Evolutionary conservation across 2,888 invertebrate genomes (phyloP).

Genomic region (Petrolisthes cinctipes): DNA sequence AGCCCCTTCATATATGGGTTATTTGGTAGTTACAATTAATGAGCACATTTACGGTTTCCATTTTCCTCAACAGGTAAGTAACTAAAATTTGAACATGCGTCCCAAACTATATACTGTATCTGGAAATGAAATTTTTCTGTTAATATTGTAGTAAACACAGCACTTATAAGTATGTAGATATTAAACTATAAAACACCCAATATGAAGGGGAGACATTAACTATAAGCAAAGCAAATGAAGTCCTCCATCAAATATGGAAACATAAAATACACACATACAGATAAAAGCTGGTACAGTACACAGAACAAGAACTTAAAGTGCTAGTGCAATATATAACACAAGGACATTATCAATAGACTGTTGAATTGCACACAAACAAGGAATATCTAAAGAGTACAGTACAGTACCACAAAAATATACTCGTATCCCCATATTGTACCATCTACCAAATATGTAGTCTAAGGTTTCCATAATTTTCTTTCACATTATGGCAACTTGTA

Average conservation of each 20-base stretch:
- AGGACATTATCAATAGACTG: background rate
- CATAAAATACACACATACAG: background rate
- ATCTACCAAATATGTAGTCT: too few relatives aligned
- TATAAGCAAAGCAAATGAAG: conserved; percentile 25
- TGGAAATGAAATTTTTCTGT: conserved; percentile 54
- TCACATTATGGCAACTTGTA: too few relatives aligned
- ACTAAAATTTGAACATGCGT: conserved; percentile 30
- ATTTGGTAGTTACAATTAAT: conserved; percentile 60
- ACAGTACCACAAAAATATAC: background rate
- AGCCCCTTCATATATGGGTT: conserved; percentile 62
- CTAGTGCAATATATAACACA: background rate
- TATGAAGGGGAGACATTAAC: conserved; percentile 55
- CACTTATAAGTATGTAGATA: conserved; percentile 8
- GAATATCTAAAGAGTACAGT: background rate
- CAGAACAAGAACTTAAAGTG: background rate
- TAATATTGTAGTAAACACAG: conserved; percentile 25
- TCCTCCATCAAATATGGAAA: background rate
- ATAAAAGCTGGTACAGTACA: background rate
- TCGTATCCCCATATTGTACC: too few relatives aligned
- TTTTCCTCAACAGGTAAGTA: conserved; percentile 36
- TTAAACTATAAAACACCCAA: conserved; percentile 45
- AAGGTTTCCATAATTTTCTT: too few relatives aligned
- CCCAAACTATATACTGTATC: conserved; percentile 34
- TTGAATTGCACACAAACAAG: too few relatives aligned
- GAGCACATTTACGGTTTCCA: conserved; percentile 64